Conservation (phyloP, 2,113 vertebrate genomes). For the Proteles cristata region DNA sequence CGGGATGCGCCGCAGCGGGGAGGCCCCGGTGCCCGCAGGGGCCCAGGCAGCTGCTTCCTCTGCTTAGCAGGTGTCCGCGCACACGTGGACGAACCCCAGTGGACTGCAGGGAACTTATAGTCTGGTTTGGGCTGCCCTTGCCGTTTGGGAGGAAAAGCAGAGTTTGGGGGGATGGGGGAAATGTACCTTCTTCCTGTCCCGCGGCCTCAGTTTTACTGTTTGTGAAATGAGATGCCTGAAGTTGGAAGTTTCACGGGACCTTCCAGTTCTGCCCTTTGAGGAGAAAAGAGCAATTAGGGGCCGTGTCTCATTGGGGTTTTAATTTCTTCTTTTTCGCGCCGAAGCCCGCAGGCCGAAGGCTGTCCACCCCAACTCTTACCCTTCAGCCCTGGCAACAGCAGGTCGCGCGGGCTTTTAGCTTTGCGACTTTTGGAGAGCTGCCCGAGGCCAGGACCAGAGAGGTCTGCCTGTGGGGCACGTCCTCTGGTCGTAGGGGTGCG, state of each 20-base stretch:
- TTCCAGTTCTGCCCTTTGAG: not conserved
- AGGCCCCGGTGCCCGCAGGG: not conserved
- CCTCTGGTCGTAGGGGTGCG: not conserved
- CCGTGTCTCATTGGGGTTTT: not conserved
- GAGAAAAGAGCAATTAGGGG: not conserved
- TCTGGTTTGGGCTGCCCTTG: not conserved
- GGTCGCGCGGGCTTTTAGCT: not conserved
- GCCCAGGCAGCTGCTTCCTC: not conserved
- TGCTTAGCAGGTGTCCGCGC: not conserved
- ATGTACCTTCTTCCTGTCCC: not conserved
- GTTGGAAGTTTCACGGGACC: not conserved
- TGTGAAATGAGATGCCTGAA: constrained; percentile 11
- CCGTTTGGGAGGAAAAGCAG: not conserved
- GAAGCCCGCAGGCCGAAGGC: not conserved
- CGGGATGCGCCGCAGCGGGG: not conserved
- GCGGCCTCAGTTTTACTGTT: not conserved
- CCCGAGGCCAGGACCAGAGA: not conserved
- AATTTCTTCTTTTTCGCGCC: not conserved
- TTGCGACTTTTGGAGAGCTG: not conserved
- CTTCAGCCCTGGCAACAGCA: not conserved
- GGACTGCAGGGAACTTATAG: not conserved
- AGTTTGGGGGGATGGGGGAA: not conserved
- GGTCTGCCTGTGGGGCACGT: not conserved
- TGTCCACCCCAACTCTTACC: not conserved
- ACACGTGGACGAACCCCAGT: not conserved